Evolutionary conservation across 1,140 invertebrate genomes (phyloP), one percentile per base, ranked within the genome.

Genomic region (Paraescarpia echinospica): DNA sequence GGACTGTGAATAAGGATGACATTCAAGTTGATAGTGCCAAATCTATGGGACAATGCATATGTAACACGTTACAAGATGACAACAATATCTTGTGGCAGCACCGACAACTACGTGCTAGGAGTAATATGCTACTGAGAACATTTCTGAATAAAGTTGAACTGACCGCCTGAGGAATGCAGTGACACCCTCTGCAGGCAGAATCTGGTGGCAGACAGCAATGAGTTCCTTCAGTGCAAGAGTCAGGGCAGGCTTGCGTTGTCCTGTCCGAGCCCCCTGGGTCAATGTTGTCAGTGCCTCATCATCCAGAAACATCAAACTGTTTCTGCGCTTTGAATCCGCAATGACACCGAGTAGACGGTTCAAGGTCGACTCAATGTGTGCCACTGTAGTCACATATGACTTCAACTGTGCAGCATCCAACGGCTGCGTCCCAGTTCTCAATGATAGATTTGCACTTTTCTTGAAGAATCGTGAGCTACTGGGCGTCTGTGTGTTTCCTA

Each of bases 201-300:
- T 93, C 92, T 94, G 95, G 92, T 95, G 94, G 93, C 95, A 92
- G n/a, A 92, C 92, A 90, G 93, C 90, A 88, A 95, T 94, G 31
- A 95, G 92, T 6, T 93, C 93, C 89, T 95, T 95, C 93, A 95
- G 93, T 14, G 94, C 93, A 35, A 59, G 27, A 1, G 90, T 41
- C 22, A 59, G 91, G 22, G 88, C 35, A 88, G 48, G 88, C 51
- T 90, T 90, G 93, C 31, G 34, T 34, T 88, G 18, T 6, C 91
- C 92, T 33, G 92, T 89, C 89, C 35, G 51, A 14, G 91, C 59
- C 51, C 93, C 91, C 34, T 88, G 59, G 22, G 59, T 2, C 59
- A 18, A 77, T 18, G 59, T 77, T 22, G 59, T 18, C 59, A 92
- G 89, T 48, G 89, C 92, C 89, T 93, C 89, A 89, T 92, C 91